phyloP scores from a whole-genome alignment of 2,888 invertebrate species.

The Sericinus montela region DNA sequence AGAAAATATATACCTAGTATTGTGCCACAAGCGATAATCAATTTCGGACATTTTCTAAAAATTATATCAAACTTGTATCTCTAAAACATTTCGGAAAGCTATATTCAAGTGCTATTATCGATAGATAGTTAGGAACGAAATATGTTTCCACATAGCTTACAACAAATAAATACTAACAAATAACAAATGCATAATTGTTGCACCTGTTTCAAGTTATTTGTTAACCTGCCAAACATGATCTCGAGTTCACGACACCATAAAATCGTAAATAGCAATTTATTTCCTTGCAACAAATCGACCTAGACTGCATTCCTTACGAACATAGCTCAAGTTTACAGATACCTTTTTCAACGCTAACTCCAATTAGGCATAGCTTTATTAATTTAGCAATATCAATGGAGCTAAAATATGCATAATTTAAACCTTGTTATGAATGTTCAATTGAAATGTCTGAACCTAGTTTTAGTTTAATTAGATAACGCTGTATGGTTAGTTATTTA shows the following conservation, averaged over 20 bases:
- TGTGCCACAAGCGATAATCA: too few relatives aligned
- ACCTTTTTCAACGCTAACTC: neutral
- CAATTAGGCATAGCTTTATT: slow-evolving; percentile 5
- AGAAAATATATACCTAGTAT: too few relatives aligned
- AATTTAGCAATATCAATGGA: neutral
- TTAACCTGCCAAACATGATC: neutral
- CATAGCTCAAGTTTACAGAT: neutral
- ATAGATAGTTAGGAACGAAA: too few relatives aligned
- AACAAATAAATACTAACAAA: too few relatives aligned
- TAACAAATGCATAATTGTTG: too few relatives aligned
- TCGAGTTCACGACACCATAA: slow-evolving; percentile 4
- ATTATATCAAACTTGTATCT: too few relatives aligned
- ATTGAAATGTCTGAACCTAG: neutral
- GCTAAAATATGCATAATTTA: slow-evolving; percentile 9
- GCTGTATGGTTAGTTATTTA: neutral
- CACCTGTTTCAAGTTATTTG: too few relatives aligned
- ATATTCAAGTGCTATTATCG: too few relatives aligned
- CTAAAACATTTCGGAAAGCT: too few relatives aligned
- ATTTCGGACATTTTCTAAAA: too few relatives aligned
- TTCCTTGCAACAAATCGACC: slow-evolving; percentile 1
- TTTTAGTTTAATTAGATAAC: neutral
- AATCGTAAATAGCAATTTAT: neutral
- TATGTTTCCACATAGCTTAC: too few relatives aligned
- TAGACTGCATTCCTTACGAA: slow-evolving; percentile 5
- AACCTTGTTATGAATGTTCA: slow-evolving; percentile 3